Evolutionary conservation across 2,888 invertebrate species (phyloP), one percentile per base, ranked within the genome.

Genomic region (Stegophylla sp.): DNA sequence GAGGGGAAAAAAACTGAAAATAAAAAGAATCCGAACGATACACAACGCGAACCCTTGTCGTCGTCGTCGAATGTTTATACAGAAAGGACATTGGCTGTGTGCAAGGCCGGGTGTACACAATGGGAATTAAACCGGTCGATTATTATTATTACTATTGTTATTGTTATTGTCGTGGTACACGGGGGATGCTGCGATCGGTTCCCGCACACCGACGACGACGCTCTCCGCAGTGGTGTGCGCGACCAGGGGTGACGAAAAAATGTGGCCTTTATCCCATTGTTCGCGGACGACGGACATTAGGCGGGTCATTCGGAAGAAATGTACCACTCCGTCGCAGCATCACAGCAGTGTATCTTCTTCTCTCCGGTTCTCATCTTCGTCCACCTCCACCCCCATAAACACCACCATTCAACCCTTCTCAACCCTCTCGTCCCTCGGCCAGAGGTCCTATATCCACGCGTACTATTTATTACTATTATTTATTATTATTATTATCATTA

Each of bases 91-190:
- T 23, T 41, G 34, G 20, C n/a, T n/a, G n/a, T n/a, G n/a, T n/a
- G n/a, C n/a, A n/a, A n/a, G n/a, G n/a, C n/a, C n/a, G n/a, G n/a
- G n/a, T n/a, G 34, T 5, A 20, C 51, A 63, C 48, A 63, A 63
- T 63, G 45, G 63, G 64, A 75, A 75, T 75, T 64, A 75, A 75
- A 75, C 61, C 63, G 75, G 75, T 75, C 75, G 75, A 75, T 75
- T 75, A 64, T 75, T 51, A 75, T 71, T 69, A 67, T 67, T 48
- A 45, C 45, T 45, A 45, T 45, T 26, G 17, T 67, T 26, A 15
- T 48, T n/a, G n/a, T 53, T 20, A 20, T 56, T 2, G 20, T 3
- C 20, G 12, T 13, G 48, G 20, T 3, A 0, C 28, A 12, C 26
- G 63, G 2, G 34, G 51, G 61, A n/a, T 3, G 63, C n/a, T 20